Percentiles rank a stretch among this genome's conserved stretches.
These are phyloP conservation scores for Drosophila leonis DNA, from an alignment of 2,888 invertebrate genomes.

Conservation along the genomic window DNA sequence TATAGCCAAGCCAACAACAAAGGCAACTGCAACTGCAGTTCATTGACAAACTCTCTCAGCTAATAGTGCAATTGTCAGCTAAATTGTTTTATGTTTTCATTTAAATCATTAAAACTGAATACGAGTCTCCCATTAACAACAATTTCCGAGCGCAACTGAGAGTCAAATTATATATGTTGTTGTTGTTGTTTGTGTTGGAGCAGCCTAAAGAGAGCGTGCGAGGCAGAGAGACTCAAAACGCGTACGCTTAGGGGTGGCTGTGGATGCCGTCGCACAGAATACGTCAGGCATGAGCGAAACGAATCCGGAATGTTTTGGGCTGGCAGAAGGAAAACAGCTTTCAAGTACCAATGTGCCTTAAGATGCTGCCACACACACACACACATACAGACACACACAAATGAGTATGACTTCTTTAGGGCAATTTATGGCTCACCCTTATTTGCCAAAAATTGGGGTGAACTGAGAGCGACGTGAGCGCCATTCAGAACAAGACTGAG, in stretches of 20 bases:
- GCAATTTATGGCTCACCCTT: slow-evolving; percentile 55
- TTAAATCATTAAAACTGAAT: slow-evolving; percentile 54
- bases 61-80: slow-evolving; percentile 21
- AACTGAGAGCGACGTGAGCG: slow-evolving; percentile 31
- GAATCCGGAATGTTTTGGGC: slow-evolving; percentile 48
- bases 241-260: slow-evolving; percentile 41
- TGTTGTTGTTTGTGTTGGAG: slow-evolving; percentile 18
- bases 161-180: slow-evolving; percentile 3
- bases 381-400: slow-evolving; percentile 2
- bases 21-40: slow-evolving; percentile 11
- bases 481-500: neutral
- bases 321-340: slow-evolving; percentile 34
- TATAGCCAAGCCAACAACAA: slow-evolving; percentile 23
- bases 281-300: slow-evolving; percentile 37
- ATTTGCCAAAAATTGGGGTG: slow-evolving; percentile 52
- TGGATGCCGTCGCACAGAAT: slow-evolving; percentile 45
- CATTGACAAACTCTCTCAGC: slow-evolving; percentile 10
- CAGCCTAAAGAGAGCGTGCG: neutral
- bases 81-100: slow-evolving; percentile 58
- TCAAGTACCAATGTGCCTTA: slow-evolving; percentile 40
- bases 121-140: slow-evolving; percentile 51
- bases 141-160: slow-evolving; percentile 28
- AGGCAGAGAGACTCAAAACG: slow-evolving; percentile 1
- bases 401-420: slow-evolving; percentile 40
- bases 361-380: slow-evolving; percentile 35